A percentile compares a stretch with the other conserved stretches of the same genome.
phyloP scores from a whole-genome alignment of 2,113 vertebrate species.

The Ploceus nigricollis region DNA sequence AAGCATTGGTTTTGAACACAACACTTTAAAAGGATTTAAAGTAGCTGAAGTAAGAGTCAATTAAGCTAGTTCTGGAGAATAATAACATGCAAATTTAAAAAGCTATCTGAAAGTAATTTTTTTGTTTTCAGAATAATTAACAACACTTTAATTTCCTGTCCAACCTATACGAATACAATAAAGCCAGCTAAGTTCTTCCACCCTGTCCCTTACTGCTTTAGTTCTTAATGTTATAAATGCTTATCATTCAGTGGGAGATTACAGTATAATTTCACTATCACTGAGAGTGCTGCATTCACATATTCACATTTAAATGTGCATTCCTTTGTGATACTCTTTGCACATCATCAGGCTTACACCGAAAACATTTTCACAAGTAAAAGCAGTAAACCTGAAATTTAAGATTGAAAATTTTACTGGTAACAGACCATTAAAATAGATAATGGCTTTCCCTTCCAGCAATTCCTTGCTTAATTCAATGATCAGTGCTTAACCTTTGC shows the following conservation, averaged over 20 bases:
- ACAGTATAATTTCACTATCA: neutral
- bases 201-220: neutral
- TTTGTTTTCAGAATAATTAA: neutral
- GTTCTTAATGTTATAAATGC: neutral
- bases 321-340: neutral
- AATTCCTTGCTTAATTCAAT: neutral
- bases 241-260: neutral
- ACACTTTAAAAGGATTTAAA: conserved; percentile 43
- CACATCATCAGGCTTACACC: neutral
- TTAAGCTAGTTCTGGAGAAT: neutral
- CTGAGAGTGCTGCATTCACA: neutral
- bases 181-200: neutral
- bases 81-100: neutral
- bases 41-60: conserved; percentile 24
- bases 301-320: neutral
- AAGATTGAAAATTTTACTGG: neutral
- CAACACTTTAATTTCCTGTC: neutral
- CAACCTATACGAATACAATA: neutral
- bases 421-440: neutral
- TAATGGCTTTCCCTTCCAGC: neutral
- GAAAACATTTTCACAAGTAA: neutral
- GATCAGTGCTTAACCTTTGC: neutral
- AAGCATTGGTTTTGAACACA: neutral
- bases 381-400: neutral
- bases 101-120: neutral